Base-by-base conservation (phyloP, 2,888 invertebrate genomes). In the Epistrophe grossulariae region DNA sequence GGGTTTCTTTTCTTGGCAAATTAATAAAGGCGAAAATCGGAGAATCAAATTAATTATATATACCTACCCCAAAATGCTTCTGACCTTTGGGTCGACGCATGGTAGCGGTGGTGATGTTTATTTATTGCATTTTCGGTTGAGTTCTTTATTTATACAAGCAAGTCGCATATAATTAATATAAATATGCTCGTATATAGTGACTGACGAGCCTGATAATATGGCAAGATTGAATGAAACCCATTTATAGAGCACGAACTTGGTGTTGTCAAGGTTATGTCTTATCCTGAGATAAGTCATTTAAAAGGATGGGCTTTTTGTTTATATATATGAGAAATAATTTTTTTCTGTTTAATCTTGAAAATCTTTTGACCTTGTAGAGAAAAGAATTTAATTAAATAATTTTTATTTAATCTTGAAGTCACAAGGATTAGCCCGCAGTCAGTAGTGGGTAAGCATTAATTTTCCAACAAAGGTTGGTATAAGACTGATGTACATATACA, bases 11-110 rank as follows among this genome's bases (percentile, higher is more conserved):
- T 40, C 9, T 24, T 24, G n/a, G 38, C 24, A 3, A 48, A 28
- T 7, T 55, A 55, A 28, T 13, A 13, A 19, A 31, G 24, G 35
- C 50, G 9, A 19, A 24, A 55, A 45, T n/a, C 28, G 10, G n/a
- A 59, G 45, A 57, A 45, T 38, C 50, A 35, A 73, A 81, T 81
- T 72, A 80, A 68, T 77, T 48, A 84, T 77, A 84, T 77, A 43
- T 17, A 40, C 35, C n/a, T n/a, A n/a, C n/a, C n/a, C 15, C 19
- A n/a, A 48, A 50, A 28, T 59, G 43, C 7, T 45, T 71, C 59
- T 84, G 85, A 85, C 77, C 85, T 85, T 85, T 55, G 8, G 70
- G 43, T 45, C 35, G 3, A 24, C 24, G 24, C 24, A 24, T 24
- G 24, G 24, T 2, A 24, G 24, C 24, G 24, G 24, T 3, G n/a